Conservation (phyloP, 2,888 invertebrate species). For the Agapetus fuscipes region DNA sequence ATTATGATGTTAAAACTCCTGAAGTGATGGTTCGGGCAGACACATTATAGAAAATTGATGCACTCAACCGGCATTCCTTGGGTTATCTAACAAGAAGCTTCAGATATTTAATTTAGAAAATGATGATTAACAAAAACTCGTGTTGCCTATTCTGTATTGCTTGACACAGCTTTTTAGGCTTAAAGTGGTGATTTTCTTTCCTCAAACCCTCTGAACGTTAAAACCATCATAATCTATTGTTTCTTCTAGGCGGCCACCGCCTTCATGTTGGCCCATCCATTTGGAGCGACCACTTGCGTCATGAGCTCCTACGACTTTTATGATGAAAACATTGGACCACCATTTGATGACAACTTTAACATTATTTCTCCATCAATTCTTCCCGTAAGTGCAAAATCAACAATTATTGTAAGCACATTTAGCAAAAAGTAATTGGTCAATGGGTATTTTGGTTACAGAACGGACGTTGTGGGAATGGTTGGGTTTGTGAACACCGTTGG, state of each 20-base stretch:
- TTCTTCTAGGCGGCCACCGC: constrained; percentile 63
- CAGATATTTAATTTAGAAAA: too few relatives aligned
- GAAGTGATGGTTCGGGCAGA: too few relatives aligned
- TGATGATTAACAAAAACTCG: too few relatives aligned
- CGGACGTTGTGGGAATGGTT: constrained; percentile 56
- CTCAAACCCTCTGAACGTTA: too few relatives aligned
- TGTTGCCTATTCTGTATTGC: too few relatives aligned
- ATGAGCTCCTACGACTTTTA: constrained; percentile 79
- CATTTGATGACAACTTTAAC: constrained; percentile 51
- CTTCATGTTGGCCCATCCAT: constrained; percentile 81
- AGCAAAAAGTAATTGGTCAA: background rate
- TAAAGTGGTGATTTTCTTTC: too few relatives aligned
- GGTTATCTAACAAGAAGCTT: too few relatives aligned
- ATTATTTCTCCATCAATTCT: constrained; percentile 58
- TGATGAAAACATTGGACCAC: constrained; percentile 57
- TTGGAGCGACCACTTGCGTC: constrained; percentile 59
- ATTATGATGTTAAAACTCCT: too few relatives aligned
- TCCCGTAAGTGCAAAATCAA: constrained; percentile 28
- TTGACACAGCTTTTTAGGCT: too few relatives aligned
- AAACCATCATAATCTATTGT: too few relatives aligned
- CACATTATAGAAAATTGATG: too few relatives aligned
- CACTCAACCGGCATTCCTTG: too few relatives aligned
- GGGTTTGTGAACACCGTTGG: constrained; percentile 81
- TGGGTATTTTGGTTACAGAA: constrained; percentile 31
- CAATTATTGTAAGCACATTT: background rate